Percentiles rank a stretch among this genome's conserved stretches.
These are phyloP conservation scores for Dilophus febrilis DNA, from an alignment of 2,888 invertebrate species.

Conservation along the genomic window DNA sequence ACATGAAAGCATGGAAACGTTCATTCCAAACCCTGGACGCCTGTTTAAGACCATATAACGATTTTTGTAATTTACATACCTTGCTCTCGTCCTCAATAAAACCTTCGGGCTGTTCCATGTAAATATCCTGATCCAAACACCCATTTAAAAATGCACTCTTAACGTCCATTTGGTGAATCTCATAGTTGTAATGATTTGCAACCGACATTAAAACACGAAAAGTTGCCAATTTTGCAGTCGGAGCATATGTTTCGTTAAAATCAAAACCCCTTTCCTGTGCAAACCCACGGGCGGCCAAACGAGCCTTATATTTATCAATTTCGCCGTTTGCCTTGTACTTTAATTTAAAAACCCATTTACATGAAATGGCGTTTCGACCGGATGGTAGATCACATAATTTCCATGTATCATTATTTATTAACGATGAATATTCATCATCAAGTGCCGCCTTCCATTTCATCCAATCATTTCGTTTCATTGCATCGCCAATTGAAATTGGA, in stretches of 20 bases:
- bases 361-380: conserved; percentile 8
- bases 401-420: conserved; percentile 12
- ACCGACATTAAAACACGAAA: conserved; percentile 10
- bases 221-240: conserved; percentile 10
- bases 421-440: conserved; percentile 13
- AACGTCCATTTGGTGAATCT: conserved; percentile 7
- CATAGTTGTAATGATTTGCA: conserved; percentile 10
- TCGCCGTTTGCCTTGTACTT: too few relatives aligned
- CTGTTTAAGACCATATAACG: conserved; percentile 11
- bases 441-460: conserved; percentile 13
- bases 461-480: conserved; percentile 4
- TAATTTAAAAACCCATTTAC: conserved; percentile 5
- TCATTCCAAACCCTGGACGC: conserved; percentile 10
- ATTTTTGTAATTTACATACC: conserved; percentile 5
- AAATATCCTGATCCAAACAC: conserved; percentile 2
- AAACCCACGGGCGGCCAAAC: conserved; percentile 10
- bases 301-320: conserved; percentile 8
- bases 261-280: conserved; percentile 9
- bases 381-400: conserved; percentile 10
- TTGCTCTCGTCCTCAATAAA: conserved; percentile 11
- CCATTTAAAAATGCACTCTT: conserved; percentile 4
- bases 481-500: conserved; percentile 5
- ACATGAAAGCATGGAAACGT: conserved; percentile 8
- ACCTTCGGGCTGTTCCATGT: conserved; percentile 6
- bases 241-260: conserved; percentile 10